A percentile compares a stretch with the other conserved stretches of the same genome.
phyloP scores from a whole-genome alignment of 2,113 vertebrate species.

The Polypterus bichir region DNA sequence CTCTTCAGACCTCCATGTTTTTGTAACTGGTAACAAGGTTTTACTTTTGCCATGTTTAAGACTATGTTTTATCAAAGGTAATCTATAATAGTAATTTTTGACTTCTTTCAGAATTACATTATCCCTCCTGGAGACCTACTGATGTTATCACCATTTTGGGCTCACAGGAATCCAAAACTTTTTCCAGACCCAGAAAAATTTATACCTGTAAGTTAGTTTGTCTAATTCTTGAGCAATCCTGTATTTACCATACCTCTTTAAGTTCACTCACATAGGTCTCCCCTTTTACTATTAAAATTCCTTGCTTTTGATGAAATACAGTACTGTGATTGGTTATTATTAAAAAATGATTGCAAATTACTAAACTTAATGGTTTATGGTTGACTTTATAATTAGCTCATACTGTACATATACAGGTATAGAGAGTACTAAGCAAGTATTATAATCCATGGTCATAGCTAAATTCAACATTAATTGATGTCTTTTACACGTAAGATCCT shows the following conservation, averaged over 20 bases:
- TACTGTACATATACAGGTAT: too few relatives aligned
- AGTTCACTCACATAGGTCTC: background rate
- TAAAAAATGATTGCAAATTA: background rate
- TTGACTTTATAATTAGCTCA: slow-evolving; percentile 20
- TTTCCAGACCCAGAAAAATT: slow-evolving; percentile 64
- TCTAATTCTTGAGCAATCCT: background rate
- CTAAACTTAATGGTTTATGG: slow-evolving; percentile 19
- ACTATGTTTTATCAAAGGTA: too few relatives aligned
- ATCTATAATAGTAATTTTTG: slow-evolving; percentile 12
- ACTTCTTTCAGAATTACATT: slow-evolving; percentile 47
- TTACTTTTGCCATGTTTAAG: too few relatives aligned
- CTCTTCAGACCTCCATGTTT: too few relatives aligned
- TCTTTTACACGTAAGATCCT: too few relatives aligned
- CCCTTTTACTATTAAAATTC: slow-evolving; percentile 20
- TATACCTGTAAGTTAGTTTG: slow-evolving; percentile 53
- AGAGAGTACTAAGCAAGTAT: too few relatives aligned
- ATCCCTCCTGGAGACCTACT: slow-evolving; percentile 63
- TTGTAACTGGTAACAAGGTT: too few relatives aligned
- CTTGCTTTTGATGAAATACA: slow-evolving; percentile 13
- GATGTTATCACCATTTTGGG: slow-evolving; percentile 66
- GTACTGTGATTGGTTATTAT: too few relatives aligned
- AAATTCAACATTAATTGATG: too few relatives aligned
- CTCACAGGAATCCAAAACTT: slow-evolving; percentile 61
- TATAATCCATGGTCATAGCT: too few relatives aligned
- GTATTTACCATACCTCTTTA: too few relatives aligned